phyloP scores from a whole-genome alignment of 2,113 vertebrate species.

The Prunella fulvescens region DNA sequence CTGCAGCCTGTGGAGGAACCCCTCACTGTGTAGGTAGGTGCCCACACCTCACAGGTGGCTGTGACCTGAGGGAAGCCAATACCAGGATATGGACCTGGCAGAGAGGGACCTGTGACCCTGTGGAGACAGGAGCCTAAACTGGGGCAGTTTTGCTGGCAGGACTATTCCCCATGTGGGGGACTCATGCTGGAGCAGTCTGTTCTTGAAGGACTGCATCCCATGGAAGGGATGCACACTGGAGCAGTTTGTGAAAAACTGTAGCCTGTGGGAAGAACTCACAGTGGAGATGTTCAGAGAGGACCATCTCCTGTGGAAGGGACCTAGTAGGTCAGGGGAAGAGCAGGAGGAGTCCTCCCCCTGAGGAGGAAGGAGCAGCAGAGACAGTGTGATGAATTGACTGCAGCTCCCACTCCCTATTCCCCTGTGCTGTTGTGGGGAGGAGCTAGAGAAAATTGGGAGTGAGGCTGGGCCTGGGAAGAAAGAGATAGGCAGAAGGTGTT shows the following conservation, averaged over 20 bases:
- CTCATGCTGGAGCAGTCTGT: not conserved
- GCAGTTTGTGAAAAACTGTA: not conserved
- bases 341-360: accelerated
- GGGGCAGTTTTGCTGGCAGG: not conserved
- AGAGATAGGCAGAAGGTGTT: not conserved
- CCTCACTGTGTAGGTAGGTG: no score
- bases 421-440: not conserved
- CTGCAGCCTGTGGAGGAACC: not conserved
- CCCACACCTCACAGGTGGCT: not conserved
- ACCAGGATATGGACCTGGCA: no score
- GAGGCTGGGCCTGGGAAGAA: not conserved
- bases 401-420: not conserved
- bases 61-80: not conserved
- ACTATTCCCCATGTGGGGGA: no score
- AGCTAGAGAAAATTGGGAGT: not conserved
- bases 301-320: not conserved
- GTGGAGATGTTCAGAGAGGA: not conserved
- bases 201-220: not conserved
- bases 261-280: not conserved
- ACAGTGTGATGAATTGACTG: not conserved
- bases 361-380: not conserved
- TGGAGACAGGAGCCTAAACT: not conserved
- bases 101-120: not conserved
- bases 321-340: not conserved
- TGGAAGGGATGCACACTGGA: not conserved